Evolutionary conservation across 2,888 invertebrate genomes (phyloP), one percentile per base, ranked within the genome.

Genomic region (Eristalis pertinax): DNA sequence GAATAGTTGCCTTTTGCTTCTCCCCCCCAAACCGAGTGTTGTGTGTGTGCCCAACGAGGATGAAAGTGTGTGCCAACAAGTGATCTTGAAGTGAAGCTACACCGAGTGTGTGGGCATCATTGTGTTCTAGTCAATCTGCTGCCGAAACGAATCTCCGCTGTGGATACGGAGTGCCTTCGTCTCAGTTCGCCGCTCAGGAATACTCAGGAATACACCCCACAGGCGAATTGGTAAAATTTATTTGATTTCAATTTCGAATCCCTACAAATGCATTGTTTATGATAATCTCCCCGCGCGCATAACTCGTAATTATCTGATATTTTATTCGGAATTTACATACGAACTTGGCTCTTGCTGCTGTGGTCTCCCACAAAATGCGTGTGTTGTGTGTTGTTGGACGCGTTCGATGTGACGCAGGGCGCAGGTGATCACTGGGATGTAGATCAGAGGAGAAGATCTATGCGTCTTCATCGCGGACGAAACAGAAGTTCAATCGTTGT

Each of bases 281-380:
- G 60, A 35, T 79, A 67, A 79, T 67, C 15, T 22, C 1, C 11
- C 8, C 26, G 26, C 26, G 41, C 38, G 58, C 38, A 58, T 70
- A 70, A 70, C 69, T 78, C 64, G 65, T 58, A 72, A 65, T 72
- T 64, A 64, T 58, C 29, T 8, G 50, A 50, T 10, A n/a, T 70
- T 64, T 56, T 58, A 41, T 74, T 74, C 35, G 35, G 64, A 74
- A 60, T 79, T 70, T 65, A 58, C 35, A 58, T 56, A 35, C 19
- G 19, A 2, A 4, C 4, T 50, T 5, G 19, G 5, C 8, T n/a
- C 13, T 38, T 13, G 38, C 35, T 8, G 63, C 24, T 5, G 32
- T n/a, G n/a, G n/a, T n/a, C n/a, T n/a, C n/a, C n/a, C 15, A 74
- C 11, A 35, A 8, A 74, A 74, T 5, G 7, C 19, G 1, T 35